A percentile compares a stretch with the other conserved stretches of the same genome.
Evolutionary conservation across 64 coral and sea anemone species (phyloP).

Genomic region (Montipora cactus): DNA sequence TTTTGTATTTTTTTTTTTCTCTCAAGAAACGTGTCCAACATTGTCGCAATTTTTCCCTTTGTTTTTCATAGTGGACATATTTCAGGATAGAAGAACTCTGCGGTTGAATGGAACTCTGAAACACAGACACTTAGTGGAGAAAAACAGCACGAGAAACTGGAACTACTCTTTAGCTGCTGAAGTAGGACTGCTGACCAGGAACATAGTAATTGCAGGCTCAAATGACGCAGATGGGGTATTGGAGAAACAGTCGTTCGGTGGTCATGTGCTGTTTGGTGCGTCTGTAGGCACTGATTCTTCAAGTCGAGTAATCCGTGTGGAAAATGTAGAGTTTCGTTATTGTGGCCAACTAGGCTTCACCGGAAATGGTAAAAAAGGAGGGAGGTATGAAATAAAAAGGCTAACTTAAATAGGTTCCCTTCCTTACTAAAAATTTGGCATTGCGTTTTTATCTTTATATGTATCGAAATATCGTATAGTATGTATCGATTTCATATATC

Average conservation of each 20-base stretch:
- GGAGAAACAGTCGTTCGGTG: slow-evolving; percentile 75
- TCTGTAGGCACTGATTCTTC: background rate
- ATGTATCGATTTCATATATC: no score
- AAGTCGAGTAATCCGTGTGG: slow-evolving; percentile 51
- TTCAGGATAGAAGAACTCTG: slow-evolving; percentile 38
- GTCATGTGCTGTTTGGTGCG: slow-evolving; percentile 69
- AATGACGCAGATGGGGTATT: slow-evolving; percentile 36
- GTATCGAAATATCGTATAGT: no score
- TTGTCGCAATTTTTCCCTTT: background rate
- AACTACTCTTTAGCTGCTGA: slow-evolving; percentile 72
- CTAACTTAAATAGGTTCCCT: background rate
- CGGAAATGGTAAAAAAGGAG: slow-evolving; percentile 58
- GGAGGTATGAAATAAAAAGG: background rate
- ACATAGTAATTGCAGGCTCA: slow-evolving; percentile 77
- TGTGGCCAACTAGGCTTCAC: slow-evolving; percentile 84
- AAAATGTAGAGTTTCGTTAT: slow-evolving; percentile 82
- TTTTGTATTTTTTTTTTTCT: no score
- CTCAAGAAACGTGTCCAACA: background rate
- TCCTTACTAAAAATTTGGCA: no score
- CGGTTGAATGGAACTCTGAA: slow-evolving; percentile 46
- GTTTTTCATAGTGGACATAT: slow-evolving; percentile 24
- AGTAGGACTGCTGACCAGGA: slow-evolving; percentile 88
- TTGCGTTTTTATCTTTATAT: no score
- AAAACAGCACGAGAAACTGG: slow-evolving; percentile 5
- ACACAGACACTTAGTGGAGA: slow-evolving; percentile 61